Percentiles rank a stretch among this genome's conserved stretches.
Conservation (phyloP, 2,113 vertebrate species). For the Sinosuthora webbiana region DNA sequence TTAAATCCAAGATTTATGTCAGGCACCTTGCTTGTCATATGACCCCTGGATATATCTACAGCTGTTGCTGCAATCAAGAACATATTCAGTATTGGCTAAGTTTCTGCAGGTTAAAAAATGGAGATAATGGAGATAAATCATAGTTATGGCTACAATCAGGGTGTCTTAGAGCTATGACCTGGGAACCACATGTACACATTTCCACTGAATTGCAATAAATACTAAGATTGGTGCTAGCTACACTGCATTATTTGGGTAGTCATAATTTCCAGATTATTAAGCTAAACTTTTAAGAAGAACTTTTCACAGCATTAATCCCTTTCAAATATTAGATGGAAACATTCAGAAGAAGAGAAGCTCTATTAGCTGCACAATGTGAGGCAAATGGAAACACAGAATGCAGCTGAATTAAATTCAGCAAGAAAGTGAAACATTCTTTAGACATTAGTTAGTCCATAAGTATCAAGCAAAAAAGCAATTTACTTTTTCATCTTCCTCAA, state of each 20-base stretch:
- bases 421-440: neutral
- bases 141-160: conserved; percentile 9
- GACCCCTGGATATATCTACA: conserved; percentile 59
- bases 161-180: neutral
- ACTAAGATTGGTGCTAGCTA: neutral
- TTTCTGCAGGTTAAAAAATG: neutral
- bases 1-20: conserved; percentile 65
- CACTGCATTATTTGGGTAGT: conserved; percentile 10
- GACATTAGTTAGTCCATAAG: neutral
- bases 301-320: conserved; percentile 66
- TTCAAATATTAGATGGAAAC: conserved; percentile 67
- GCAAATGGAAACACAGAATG: conserved; percentile 37
- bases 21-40: conserved; percentile 40
- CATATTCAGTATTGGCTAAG: conserved; percentile 7
- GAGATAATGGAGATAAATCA: conserved; percentile 21
- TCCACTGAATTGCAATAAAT: conserved; percentile 16
- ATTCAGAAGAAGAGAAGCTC: conserved; percentile 51
- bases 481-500: neutral
- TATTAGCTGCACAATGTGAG: conserved; percentile 63
- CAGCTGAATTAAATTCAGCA: neutral
- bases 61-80: conserved; percentile 50
- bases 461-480: neutral
- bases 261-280: conserved; percentile 72
- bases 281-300: conserved; percentile 62
- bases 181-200: neutral